Evolutionary conservation across 2,888 invertebrate genomes (phyloP), one percentile per base, ranked within the genome.

Genomic region (Trachelus stipa): DNA sequence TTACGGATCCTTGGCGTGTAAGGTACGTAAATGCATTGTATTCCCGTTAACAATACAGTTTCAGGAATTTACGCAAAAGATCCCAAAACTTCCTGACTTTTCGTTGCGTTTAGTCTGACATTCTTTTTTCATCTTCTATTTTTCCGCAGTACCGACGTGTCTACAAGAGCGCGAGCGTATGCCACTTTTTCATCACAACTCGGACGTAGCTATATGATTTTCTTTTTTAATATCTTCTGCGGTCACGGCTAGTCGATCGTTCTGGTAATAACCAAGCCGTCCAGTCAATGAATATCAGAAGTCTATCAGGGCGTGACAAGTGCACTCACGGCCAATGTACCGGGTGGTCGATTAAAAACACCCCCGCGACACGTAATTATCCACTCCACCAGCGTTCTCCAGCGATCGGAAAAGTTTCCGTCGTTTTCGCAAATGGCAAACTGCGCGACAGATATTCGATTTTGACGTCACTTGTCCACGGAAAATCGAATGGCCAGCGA

Each of bases 291-390:
- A 68, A 73, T 34, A 73, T 76, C 76, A 75, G 74, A 37, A 78
- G 78, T 78, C 73, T 56, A 78, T 78, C 78, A 78, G 73, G 76
- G 56, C 78, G 68, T 78, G 78, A 78, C 78, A 76, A 78, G 74
- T 74, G 74, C 71, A 71, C 71, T 71, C 71, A 71, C 71, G 12
- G 71, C 34, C 31, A 15, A 30, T 71, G 31, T 34, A 71, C 71
- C 71, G 30, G 71, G 71, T 71, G 71, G 71, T 71, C 30, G 31
- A 71, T 71, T 71, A 71, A 71, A 71, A 71, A 15, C 71, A 33
- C 30, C 31, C 30, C 9, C 6, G 15, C 71, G 71, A 71, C 71
- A 9, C 11, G 71, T 33, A n/a, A 71, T 71, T 71, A n/a, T 71
- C 33, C 71, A 33, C 33, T 31, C 31, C 71, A 33, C 30, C 71